Evolutionary conservation across 1,140 invertebrate species (phyloP), one percentile per base, ranked within the genome.

Genomic region (Campoletis sonorensis): DNA sequence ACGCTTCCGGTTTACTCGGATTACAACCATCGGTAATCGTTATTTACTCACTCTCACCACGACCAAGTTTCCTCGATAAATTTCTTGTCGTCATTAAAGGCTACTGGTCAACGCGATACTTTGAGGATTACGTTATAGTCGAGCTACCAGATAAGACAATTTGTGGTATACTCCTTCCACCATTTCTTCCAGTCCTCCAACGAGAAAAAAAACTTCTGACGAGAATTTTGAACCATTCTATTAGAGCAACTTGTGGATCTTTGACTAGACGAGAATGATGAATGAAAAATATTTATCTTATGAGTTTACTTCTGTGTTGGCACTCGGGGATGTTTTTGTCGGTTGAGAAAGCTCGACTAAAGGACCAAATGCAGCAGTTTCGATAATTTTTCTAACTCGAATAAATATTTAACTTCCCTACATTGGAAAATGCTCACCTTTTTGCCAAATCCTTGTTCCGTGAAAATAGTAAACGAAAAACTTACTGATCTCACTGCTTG

Each of bases 401-500:
- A 45, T 1, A 45, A 45, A 13, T 10, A 13, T 8, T 5, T 11
- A 18, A 58, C 4, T 58, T 7, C 15, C 21, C 0, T 8, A 45
- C 13, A 45, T 45, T 58, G 54, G 27, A 8, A 21, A 81, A 67
- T 45, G 58, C 64, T 54, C 76, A 82, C 51, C 30, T 68, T 51
- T 71, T 40, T 40, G 11, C 1, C 21, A 21, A 64, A 40, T 77
- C 30, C 75, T n/a, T 13, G 30, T 27, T 37, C 10, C 21, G 51
- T 37, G 3, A 16, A 27, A 67, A 27, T 23, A 67, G 13, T 67
- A 18, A 61, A 21, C 13, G 49, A 13, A 37, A 77, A 77, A 61
- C 30, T 64, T 33, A 4, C 30, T 40, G 30, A 61, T 33, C 81
- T 79, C 84, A 70, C 86, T 85, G 72, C 81, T 67, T 51, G 81